phyloP scores from a whole-genome alignment of 1,140 invertebrate genomes.

The Drosophila navojoa region DNA sequence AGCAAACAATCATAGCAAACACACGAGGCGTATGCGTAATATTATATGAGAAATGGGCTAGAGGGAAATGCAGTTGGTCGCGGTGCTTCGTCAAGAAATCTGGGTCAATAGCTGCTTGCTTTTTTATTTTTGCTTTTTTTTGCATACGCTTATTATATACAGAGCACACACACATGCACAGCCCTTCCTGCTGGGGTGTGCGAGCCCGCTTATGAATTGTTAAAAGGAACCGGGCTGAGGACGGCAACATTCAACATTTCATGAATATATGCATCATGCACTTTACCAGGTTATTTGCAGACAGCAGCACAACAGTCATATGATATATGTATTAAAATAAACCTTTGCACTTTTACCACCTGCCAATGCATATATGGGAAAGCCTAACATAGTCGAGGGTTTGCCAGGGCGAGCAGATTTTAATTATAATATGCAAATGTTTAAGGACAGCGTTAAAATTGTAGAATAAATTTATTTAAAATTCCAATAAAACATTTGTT shows the following conservation, averaged over 20 bases:
- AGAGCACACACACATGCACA: background rate
- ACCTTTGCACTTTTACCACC: no score
- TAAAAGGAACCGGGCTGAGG: background rate
- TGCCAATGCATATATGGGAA: no score
- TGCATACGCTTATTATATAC: conserved; percentile 47
- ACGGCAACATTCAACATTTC: background rate
- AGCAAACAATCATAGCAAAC: background rate
- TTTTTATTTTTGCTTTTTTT: conserved; percentile 9
- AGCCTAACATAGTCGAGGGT: no score
- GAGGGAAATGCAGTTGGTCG: conserved; percentile 4
- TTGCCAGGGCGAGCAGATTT: no score
- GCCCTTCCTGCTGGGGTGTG: background rate
- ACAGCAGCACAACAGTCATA: no score
- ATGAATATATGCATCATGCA: no score
- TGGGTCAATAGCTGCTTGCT: conserved; percentile 79
- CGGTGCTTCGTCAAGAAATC: conserved; percentile 52
- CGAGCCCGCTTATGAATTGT: no score
- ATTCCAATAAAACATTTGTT: background rate
- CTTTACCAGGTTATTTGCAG: no score
- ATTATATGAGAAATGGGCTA: conserved; percentile 2
- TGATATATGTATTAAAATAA: no score
- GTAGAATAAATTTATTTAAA: background rate
- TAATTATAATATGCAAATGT: no score
- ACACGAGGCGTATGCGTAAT: conserved; percentile 50
- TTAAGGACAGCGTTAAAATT: no score